phyloP scores from a whole-genome alignment of 2,888 invertebrate species.

The Calliopum simillimum region DNA sequence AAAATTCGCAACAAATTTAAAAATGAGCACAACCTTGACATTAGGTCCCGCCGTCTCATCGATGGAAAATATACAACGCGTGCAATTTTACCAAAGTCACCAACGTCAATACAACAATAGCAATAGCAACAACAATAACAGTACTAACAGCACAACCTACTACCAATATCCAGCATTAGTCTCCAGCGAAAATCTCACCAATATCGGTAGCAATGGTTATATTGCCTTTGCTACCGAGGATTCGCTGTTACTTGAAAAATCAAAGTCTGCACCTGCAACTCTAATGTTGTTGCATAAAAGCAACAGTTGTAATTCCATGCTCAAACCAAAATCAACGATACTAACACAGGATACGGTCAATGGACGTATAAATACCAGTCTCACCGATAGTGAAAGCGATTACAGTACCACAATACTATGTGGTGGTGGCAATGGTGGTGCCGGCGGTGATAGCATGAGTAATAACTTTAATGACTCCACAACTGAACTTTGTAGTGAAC shows the following conservation, averaged over 20 bases:
- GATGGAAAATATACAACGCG: conserved; percentile 38
- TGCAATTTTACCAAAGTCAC: conserved; percentile 36
- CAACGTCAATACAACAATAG: not conserved
- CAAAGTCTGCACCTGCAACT: conserved; percentile 7
- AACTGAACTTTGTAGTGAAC: conserved; percentile 41
- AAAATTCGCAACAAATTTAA: not conserved
- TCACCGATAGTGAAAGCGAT: conserved; percentile 49
- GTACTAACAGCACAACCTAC: conserved; percentile 40
- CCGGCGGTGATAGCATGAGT: not conserved
- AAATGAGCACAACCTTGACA: conserved; percentile 44
- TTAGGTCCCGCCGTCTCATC: conserved; percentile 43
- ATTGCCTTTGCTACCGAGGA: conserved; percentile 30
- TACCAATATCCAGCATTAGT: conserved; percentile 38
- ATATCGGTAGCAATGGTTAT: not conserved
- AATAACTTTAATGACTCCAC: conserved; percentile 18
- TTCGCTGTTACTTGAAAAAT: conserved; percentile 34
- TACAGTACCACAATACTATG: conserved; percentile 41
- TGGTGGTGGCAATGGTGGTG: conserved; percentile 24
- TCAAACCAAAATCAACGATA: conserved; percentile 45
- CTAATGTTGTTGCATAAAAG: conserved; percentile 51
- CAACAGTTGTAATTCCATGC: conserved; percentile 50
- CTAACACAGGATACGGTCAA: conserved; percentile 47
- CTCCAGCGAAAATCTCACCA: conserved; percentile 2
- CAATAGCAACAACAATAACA: conserved; percentile 33
- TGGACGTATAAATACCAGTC: conserved; percentile 52